Percentiles rank a stretch among this genome's conserved stretches.
Evolutionary conservation across 2,888 invertebrate species (phyloP).

Genomic region (Pelosia muscerda): DNA sequence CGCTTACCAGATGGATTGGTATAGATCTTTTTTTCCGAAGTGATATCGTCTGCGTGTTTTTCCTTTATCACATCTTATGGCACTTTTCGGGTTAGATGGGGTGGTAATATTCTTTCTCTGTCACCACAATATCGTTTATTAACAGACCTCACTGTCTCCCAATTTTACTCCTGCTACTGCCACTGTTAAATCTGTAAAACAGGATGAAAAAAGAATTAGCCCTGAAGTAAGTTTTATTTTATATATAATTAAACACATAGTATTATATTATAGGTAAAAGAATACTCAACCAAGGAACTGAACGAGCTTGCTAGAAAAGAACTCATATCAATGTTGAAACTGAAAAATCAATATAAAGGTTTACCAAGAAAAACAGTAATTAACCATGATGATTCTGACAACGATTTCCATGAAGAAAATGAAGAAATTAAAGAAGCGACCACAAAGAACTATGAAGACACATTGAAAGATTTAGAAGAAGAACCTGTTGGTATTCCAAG

Average conservation of each 20-base stretch:
- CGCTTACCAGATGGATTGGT: too few species aligned
- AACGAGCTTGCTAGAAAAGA: slow-evolving; percentile 76
- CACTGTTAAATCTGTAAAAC: too few species aligned
- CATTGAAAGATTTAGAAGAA: slow-evolving; percentile 75
- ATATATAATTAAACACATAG: background rate
- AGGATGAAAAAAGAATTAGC: too few species aligned
- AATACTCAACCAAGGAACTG: slow-evolving; percentile 78
- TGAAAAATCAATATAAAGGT: slow-evolving; percentile 65
- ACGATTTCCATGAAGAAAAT: slow-evolving; percentile 45
- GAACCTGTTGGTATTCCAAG: slow-evolving; percentile 75
- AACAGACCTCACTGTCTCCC: too few species aligned
- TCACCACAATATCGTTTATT: too few species aligned
- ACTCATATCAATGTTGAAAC: slow-evolving; percentile 60
- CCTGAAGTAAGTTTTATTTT: too few species aligned
- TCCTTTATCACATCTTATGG: too few species aligned
- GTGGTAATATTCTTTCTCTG: too few species aligned
- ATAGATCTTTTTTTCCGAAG: too few species aligned
- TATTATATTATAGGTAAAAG: slow-evolving; percentile 66
- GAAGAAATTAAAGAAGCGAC: slow-evolving; percentile 45
- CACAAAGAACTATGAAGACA: slow-evolving; percentile 64
- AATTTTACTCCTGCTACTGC: too few species aligned
- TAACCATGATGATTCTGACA: slow-evolving; percentile 15
- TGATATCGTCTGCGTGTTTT: too few species aligned
- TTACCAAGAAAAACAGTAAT: slow-evolving; percentile 45
- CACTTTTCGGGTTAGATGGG: too few species aligned